Conservation (phyloP, 1,140 invertebrate species). For the Philopotamus ludificatus region DNA sequence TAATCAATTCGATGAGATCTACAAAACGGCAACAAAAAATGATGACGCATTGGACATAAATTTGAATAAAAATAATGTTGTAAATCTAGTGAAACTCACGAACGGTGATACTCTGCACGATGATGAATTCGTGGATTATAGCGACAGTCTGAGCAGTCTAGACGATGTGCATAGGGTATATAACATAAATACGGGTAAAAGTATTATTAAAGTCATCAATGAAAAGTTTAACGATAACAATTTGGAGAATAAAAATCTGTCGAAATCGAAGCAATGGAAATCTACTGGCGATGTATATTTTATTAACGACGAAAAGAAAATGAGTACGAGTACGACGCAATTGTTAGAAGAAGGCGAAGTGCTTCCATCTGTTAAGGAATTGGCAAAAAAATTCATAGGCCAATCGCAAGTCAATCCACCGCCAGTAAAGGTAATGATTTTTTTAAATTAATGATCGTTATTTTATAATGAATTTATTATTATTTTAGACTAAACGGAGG, state of each 20-base stretch:
- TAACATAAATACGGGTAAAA: slow-evolving; percentile 54
- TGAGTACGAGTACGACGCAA: too few relatives aligned
- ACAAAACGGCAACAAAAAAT: slow-evolving; percentile 30
- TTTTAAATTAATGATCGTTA: not conserved
- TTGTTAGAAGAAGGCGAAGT: slow-evolving; percentile 44
- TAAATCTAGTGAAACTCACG: slow-evolving; percentile 21
- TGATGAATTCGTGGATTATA: slow-evolving; percentile 44
- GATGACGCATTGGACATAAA: slow-evolving; percentile 18
- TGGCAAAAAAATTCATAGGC: slow-evolving; percentile 53
- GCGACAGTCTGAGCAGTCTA: slow-evolving; percentile 49
- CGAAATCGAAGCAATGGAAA: slow-evolving; percentile 27
- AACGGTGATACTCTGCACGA: slow-evolving; percentile 28
- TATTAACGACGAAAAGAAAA: slow-evolving; percentile 11
- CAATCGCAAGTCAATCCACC: slow-evolving; percentile 46
- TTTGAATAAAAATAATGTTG: slow-evolving; percentile 21
- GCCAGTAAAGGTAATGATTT: slow-evolving; percentile 47
- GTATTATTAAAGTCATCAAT: slow-evolving; percentile 41
- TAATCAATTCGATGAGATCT: slow-evolving; percentile 37
- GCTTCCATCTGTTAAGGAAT: slow-evolving; percentile 53
- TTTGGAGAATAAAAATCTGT: not conserved
- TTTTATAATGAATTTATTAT: slow-evolving; percentile 8
- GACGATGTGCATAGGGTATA: slow-evolving; percentile 56
- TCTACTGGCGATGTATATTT: slow-evolving; percentile 28
- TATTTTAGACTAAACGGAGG: slow-evolving; percentile 38
- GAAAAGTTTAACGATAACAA: too few relatives aligned